Base-by-base conservation (phyloP, 2,113 vertebrate genomes). In the Mus spicilegus region DNA sequence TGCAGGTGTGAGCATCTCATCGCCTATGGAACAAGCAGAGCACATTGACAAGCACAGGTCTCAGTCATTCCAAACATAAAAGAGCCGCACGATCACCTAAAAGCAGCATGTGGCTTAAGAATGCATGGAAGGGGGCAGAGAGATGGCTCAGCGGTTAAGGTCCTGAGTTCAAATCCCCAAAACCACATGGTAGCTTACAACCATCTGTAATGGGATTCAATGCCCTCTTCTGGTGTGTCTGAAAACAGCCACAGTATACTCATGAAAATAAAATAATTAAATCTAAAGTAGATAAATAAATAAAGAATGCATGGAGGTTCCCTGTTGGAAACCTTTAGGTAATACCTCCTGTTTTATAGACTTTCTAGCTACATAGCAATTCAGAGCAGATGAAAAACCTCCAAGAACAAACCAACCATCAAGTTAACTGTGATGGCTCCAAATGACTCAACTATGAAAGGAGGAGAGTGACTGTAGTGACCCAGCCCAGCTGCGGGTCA, bases 301-400 rank as follows among this genome's bases (percentile, higher is more conserved):
- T 3, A 28, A 28, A 58, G 81, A 93, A 92, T 54, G 16, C 13
- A 84, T 13, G 84, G 7, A 33, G 54, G 46, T 72, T 46, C 1
- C 24, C 49, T 80, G 26, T 65, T 88, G 56, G n/a, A 46, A 90
- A 93, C 6, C 24, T 39, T 17, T 49, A 26, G 1, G 49, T 33
- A 26, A 89, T 30, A 9, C 17, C 30, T 42, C 33, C 56, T 84
- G 81, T 65, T 94, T 93, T 82, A 94, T 5, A 81, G 61, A 86
- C 30, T 75, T 96, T 39, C 39, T 81, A 94, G 95, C 22, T 84
- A 87, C 30, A 0, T 39, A 88, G 22, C 42, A 72, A 76, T 78
- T 91, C 46, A 87, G 1, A 76, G n/a, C 16, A 87, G 20, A 22
- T 87, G 14, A 91, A 90, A 92, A 88, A 69, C 39, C 87, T 96